These are phyloP conservation scores for Orthosia gracilis DNA, from an alignment of 2,888 invertebrate species.

Conservation along the genomic window DNA sequence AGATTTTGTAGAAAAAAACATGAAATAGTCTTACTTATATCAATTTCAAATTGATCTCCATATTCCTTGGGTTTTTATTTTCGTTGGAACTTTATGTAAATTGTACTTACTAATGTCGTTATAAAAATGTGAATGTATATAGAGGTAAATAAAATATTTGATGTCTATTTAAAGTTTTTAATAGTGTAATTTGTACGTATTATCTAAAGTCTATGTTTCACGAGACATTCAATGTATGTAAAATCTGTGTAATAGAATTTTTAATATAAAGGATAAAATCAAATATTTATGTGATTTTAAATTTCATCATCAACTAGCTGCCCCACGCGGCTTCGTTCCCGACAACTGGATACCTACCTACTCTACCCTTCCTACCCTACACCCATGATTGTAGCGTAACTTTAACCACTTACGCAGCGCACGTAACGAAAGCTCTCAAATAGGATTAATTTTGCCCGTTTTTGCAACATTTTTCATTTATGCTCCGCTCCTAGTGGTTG, in stretches of 20 bases:
- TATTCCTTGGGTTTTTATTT: slow-evolving; percentile 8
- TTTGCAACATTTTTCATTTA: no score
- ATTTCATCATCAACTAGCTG: slow-evolving; percentile 5
- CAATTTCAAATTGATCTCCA: slow-evolving; percentile 19
- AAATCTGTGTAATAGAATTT: slow-evolving; percentile 83
- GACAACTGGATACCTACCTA: no score
- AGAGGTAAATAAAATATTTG: slow-evolving; percentile 45
- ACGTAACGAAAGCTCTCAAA: no score
- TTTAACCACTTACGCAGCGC: no score
- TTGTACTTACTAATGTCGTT: slow-evolving; percentile 53
- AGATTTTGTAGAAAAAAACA: background rate
- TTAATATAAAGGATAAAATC: slow-evolving; percentile 80
- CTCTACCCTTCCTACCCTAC: no score
- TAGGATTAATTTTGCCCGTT: no score
- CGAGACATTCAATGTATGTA: slow-evolving; percentile 69
- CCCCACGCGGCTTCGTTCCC: no score
- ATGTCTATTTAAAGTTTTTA: slow-evolving; percentile 60
- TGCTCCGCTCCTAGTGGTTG: no score
- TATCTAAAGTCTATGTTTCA: slow-evolving; percentile 50
- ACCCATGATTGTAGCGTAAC: no score
- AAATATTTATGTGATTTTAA: slow-evolving; percentile 30
- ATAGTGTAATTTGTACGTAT: slow-evolving; percentile 57
- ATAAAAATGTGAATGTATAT: slow-evolving; percentile 49
- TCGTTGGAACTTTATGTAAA: slow-evolving; percentile 30
- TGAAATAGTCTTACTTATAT: slow-evolving; percentile 6